Percentiles rank a stretch among this genome's conserved stretches.
These are phyloP conservation scores for Brachionus angularis DNA, from an alignment of 1,140 invertebrate species.

Conservation along the genomic window DNA sequence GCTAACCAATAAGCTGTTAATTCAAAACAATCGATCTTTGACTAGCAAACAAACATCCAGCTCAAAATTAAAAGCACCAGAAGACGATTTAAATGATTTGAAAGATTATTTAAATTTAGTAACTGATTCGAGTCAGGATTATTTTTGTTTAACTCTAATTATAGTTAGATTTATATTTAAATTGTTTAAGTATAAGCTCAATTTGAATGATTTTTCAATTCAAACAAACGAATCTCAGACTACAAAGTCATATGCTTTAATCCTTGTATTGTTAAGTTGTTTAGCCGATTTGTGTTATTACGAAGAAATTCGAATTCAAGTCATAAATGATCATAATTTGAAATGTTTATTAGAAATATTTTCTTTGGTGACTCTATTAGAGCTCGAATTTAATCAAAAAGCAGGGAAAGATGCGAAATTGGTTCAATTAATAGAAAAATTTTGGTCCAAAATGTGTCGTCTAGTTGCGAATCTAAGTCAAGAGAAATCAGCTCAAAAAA, in stretches of 20 bases:
- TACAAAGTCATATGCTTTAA: background rate
- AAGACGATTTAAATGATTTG: conserved; percentile 5
- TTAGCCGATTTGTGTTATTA: conserved; percentile 41
- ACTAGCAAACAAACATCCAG: too few relatives aligned
- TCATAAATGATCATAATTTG: conserved; percentile 38
- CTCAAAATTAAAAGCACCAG: too few relatives aligned
- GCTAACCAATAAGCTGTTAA: background rate
- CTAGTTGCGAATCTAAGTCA: conserved; percentile 26
- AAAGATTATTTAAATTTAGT: background rate
- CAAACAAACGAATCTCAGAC: background rate
- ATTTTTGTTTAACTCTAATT: conserved; percentile 25
- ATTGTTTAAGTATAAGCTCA: conserved; percentile 16
- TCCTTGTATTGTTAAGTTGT: conserved; percentile 20
- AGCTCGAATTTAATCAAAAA: conserved; percentile 21
- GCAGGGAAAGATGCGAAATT: background rate
- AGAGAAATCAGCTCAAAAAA: conserved; percentile 16
- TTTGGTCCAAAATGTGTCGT: conserved; percentile 44
- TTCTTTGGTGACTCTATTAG: background rate
- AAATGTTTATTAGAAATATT: conserved; percentile 10
- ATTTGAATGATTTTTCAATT: conserved; percentile 2
- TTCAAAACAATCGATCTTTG: too few relatives aligned
- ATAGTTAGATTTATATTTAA: conserved; percentile 13
- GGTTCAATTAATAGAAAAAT: conserved; percentile 31
- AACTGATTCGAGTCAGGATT: conserved; percentile 4
- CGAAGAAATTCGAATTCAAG: conserved; percentile 35